These are phyloP conservation scores for Mustela lutreola DNA, from an alignment of 2,113 vertebrate genomes.

Conservation along the genomic window DNA sequence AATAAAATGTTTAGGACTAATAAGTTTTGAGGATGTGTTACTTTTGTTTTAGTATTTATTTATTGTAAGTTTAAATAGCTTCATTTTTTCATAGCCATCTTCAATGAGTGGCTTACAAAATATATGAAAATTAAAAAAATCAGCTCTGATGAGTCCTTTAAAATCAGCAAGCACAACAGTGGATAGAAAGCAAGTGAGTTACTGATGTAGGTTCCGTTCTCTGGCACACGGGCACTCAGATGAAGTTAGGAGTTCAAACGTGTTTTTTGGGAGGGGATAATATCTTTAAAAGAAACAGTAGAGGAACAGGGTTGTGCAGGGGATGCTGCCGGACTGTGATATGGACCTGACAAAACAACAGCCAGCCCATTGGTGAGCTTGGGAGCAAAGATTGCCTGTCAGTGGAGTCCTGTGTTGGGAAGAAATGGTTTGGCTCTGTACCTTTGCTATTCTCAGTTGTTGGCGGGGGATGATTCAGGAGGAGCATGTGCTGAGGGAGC, in stretches of 20 bases:
- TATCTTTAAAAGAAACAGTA: neutral
- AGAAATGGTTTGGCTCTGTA: neutral
- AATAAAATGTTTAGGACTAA: neutral
- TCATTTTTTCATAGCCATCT: neutral
- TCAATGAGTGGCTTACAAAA: neutral
- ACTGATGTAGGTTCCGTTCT: neutral
- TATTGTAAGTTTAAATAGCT: neutral
- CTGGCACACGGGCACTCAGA: neutral
- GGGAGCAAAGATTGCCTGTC: neutral
- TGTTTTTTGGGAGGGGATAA: neutral
- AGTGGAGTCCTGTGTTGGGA: neutral
- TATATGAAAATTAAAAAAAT: neutral
- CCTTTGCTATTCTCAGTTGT: neutral
- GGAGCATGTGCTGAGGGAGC: neutral
- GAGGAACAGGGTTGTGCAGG: neutral
- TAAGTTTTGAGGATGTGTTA: neutral
- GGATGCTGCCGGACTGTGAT: neutral
- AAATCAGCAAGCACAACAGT: neutral
- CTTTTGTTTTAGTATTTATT: neutral
- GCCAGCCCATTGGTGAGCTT: neutral
- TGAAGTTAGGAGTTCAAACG: neutral
- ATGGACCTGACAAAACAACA: neutral
- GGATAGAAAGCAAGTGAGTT: neutral
- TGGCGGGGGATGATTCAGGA: neutral
- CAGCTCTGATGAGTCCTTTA: neutral